Base-by-base conservation (phyloP, 1,140 invertebrate genomes). In the Brachionus koreanus region DNA sequence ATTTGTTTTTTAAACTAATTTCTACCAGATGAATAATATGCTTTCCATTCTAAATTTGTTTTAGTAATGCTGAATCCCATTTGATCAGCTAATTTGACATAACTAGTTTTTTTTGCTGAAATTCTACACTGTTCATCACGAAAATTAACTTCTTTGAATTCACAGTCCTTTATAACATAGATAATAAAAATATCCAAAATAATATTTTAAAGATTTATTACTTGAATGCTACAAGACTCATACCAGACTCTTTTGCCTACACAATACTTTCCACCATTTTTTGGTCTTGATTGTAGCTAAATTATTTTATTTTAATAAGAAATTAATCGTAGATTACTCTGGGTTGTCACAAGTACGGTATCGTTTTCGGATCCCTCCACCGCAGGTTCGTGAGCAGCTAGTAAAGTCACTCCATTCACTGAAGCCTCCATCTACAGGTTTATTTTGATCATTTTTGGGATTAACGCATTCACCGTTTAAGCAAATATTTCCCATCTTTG, bases 251-350 rank as follows among this genome's bases (percentile, higher is more conserved):
- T 23, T 57, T 72, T 35, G n/a, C 82, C 82, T 7, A 37, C 25
- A 42, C 82, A 82, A 42, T 82, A 75, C 39, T 72, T 29, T 25
- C 82, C 82, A 35, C 82, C 82, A 57, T 82, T 82, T 57, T 19
- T 35, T 6, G 82, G 82, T 37, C 82, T 82, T 16, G 1, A 1
- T 39, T 7, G 49, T 25, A 33, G 13, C 12, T 25, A 35, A 10
- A n/a, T 42, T 77, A 37, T 77, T 61, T 57, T 7, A 77, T 4
- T 37, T 57, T 6, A 19, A 29, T 37, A 16, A 33, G 33, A 33
- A 65, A 12, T 33, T 33, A 29, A 25, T 12, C 2, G 5, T 25
- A 13, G n/a, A 33, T 79, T 79, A 79, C 76, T 57, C 57, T 16
- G 82, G 82, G 25, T 76, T 83, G 42, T 83, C 43, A 76, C 82